Evolutionary conservation across 2,797 vertebrate genomes (phyloP), one percentile per base, ranked within the genome.

Genomic region (Carduelis carduelis): DNA sequence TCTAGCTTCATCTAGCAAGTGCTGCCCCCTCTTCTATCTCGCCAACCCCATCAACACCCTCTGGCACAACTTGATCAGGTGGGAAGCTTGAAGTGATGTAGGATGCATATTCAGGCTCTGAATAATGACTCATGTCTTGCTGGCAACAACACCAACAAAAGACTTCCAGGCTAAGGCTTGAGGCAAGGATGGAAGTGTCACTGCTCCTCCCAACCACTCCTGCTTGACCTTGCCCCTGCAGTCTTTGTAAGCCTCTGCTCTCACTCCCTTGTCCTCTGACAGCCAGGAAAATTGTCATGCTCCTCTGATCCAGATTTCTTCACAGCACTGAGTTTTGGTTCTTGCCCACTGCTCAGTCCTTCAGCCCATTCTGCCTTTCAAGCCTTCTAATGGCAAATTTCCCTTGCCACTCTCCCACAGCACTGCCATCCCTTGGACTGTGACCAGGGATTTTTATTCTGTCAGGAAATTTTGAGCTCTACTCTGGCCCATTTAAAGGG

Each of bases 1-100:
- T 59, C 39, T 41, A 65, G 59, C n/a, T 95, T 37, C 56, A 90
- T 64, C 28, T 79, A 88, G 82, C 66, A 89, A 93, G 41, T 83
- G 86, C 84, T 93, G 18, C 47, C 41, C 24, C 77, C 66, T 86
- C 80, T 71, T 35, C 63, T 34, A 78, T 72, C 82, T 85, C 84
- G 71, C 71, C 81, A 92, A 52, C 24, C 35, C 57, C 44, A 75
- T 49, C 80, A 86, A 47, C 52, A 88, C 47, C n/a, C 59, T 81
- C 39, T 27, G 2, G 41, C 66, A 93, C 68, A 88, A 76, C 43
- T 78, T 53, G 30, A 43, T 76, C 35, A 60, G 15, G 47, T 14
- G 13, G 85, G 76, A 80, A 83, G 30, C 23, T 35, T 65, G 30
- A 78, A 95, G 46, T 3, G 2, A 66, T 34, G 76, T 5, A 8